Evolutionary conservation across 2,888 invertebrate genomes (phyloP).

Genomic region (Drosophila aldrichi): DNA sequence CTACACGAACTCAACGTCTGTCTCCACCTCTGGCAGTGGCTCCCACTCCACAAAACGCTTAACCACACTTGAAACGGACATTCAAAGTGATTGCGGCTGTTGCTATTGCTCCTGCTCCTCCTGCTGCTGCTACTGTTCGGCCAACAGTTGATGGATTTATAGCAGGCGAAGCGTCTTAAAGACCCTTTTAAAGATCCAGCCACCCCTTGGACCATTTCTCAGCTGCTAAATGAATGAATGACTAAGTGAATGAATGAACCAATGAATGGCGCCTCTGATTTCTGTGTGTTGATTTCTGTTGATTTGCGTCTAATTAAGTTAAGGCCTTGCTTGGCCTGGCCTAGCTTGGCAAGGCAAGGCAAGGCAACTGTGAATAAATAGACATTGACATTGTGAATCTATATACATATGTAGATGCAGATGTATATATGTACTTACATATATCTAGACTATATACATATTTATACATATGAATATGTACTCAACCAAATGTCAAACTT

Average conservation of each 20-base stretch:
- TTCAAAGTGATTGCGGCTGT: slow-evolving; percentile 70
- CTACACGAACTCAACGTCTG: slow-evolving; percentile 12
- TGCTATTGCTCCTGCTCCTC: not conserved
- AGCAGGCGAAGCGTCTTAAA: slow-evolving; percentile 37
- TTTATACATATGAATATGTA: not conserved
- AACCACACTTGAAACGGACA: slow-evolving; percentile 30
- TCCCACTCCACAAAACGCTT: not conserved
- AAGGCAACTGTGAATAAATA: not conserved
- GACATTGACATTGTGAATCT: not conserved
- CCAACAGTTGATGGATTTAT: slow-evolving; percentile 56
- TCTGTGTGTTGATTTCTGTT: slow-evolving; percentile 47
- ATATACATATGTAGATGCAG: not conserved
- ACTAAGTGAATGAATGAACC: slow-evolving; percentile 28
- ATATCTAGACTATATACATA: not conserved
- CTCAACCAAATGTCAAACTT: not conserved
- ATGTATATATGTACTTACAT: not conserved
- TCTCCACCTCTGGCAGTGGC: not conserved
- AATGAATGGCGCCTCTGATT: slow-evolving; percentile 69
- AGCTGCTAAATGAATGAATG: slow-evolving; percentile 47
- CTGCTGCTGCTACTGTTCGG: slow-evolving; percentile 22
- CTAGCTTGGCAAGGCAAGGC: not conserved
- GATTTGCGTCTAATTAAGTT: slow-evolving; percentile 76
- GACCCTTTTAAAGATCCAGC: slow-evolving; percentile 8
- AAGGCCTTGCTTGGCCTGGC: slow-evolving; percentile 20
- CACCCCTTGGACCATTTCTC: slow-evolving; percentile 13